phyloP scores from a whole-genome alignment of 1,140 invertebrate species.

The Dysdera silvatica region DNA sequence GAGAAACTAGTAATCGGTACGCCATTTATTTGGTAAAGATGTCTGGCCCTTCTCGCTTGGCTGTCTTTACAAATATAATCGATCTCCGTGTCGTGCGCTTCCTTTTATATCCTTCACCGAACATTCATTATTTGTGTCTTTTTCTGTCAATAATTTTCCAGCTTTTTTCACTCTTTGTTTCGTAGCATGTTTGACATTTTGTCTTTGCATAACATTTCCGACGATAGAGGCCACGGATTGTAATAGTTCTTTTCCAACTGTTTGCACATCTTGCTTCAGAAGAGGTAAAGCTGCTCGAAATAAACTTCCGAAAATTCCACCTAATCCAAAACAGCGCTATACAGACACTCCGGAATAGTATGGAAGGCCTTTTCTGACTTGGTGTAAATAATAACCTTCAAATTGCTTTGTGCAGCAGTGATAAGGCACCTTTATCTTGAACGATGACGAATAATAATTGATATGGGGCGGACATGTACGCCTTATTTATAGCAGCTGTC shows the following conservation, averaged over 20 bases:
- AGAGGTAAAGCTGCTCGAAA: no score
- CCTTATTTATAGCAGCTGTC: no score
- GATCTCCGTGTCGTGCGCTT: not conserved
- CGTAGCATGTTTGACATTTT: not conserved
- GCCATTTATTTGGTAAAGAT: not conserved
- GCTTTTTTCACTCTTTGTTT: not conserved
- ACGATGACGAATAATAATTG: no score
- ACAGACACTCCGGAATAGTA: no score
- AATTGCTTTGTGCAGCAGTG: no score
- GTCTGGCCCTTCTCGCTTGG: not conserved
- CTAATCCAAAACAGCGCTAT: no score
- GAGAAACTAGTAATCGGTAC: not conserved
- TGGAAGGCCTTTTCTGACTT: no score
- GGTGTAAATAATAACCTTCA: no score
- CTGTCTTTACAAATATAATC: not conserved
- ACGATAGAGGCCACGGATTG: not conserved
- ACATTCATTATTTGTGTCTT: not conserved
- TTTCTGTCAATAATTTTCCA: not conserved
- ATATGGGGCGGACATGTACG: no score
- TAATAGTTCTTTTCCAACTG: constrained; percentile 5
- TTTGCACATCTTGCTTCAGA: no score
- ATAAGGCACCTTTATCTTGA: no score
- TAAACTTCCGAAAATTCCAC: no score
- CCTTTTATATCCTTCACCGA: constrained; percentile 4
- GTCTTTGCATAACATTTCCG: not conserved